These are phyloP conservation scores for Leucozona laternaria DNA, from an alignment of 2,888 invertebrate species.

Conservation along the genomic window DNA sequence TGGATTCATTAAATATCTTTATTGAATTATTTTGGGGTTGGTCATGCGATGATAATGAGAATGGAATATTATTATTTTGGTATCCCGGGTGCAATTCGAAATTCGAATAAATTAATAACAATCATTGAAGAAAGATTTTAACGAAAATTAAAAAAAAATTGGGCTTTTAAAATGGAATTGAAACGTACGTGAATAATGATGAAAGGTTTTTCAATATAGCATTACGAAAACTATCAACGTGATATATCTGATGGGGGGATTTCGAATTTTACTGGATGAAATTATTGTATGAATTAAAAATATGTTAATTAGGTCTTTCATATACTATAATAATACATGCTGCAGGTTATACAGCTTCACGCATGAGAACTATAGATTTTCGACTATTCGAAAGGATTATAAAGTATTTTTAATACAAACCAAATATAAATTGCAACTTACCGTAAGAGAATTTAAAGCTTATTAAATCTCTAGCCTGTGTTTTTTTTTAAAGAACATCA, in stretches of 20 bases:
- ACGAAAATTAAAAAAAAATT: not conserved
- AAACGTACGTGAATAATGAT: not conserved
- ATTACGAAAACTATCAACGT: not conserved
- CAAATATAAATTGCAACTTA: too few relatives aligned
- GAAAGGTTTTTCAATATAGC: not conserved
- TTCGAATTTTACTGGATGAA: not conserved
- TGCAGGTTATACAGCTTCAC: too few relatives aligned
- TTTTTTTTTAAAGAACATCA: too few relatives aligned
- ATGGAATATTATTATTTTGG: constrained; percentile 20
- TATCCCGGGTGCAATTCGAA: constrained; percentile 6
- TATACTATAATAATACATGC: too few relatives aligned
- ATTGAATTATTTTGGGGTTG: constrained; percentile 58
- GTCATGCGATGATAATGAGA: constrained; percentile 54
- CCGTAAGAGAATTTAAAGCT: too few relatives aligned
- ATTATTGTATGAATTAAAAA: not conserved
- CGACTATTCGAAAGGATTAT: too few relatives aligned
- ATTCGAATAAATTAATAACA: constrained; percentile 35
- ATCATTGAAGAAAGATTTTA: constrained; percentile 18
- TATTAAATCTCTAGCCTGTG: too few relatives aligned
- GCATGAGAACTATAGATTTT: too few relatives aligned
- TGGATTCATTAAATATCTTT: constrained; percentile 60
- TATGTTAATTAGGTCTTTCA: too few relatives aligned
- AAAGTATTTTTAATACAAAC: too few relatives aligned
- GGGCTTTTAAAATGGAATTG: not conserved
- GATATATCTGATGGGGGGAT: too few relatives aligned